A percentile compares a stretch with the other conserved stretches of the same genome.
These are phyloP conservation scores for Jaculus jaculus DNA, from an alignment of 2,113 vertebrate genomes.

Conservation along the genomic window DNA sequence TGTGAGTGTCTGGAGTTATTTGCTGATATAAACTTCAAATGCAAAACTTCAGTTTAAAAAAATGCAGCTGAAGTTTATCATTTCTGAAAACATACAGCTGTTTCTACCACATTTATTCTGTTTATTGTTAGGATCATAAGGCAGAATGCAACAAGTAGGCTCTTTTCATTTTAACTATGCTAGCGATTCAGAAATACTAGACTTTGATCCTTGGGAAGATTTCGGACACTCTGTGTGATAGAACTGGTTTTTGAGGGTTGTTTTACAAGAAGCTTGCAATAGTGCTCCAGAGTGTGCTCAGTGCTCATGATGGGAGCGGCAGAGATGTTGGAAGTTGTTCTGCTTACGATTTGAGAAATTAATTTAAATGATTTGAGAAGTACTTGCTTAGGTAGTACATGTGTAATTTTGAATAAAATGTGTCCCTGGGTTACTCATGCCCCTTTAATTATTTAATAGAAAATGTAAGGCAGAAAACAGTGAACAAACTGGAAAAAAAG, in stretches of 20 bases:
- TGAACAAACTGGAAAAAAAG: not conserved
- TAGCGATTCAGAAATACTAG: slow-evolving; percentile 21
- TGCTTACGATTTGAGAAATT: not conserved
- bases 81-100: slow-evolving; percentile 1
- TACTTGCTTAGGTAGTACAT: not conserved
- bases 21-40: slow-evolving; percentile 67
- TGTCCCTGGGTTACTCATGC: not conserved
- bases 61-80: slow-evolving; percentile 64
- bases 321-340: not conserved
- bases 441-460: not conserved
- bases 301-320: slow-evolving; percentile 19
- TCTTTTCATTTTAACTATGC: slow-evolving; percentile 70
- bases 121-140: slow-evolving; percentile 65
- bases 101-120: slow-evolving; percentile 33
- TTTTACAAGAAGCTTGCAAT: not conserved
- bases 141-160: slow-evolving; percentile 45
- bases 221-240: slow-evolving; percentile 53
- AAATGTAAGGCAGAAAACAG: not conserved
- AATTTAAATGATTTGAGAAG: not conserved
- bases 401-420: not conserved
- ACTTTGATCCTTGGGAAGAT: slow-evolving; percentile 69
- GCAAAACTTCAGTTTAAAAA: slow-evolving; percentile 67
- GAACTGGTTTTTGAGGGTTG: slow-evolving; percentile 39
- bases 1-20: slow-evolving; percentile 29
- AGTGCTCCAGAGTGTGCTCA: slow-evolving; percentile 15